A percentile compares a stretch with the other conserved stretches of the same genome.
These are phyloP conservation scores for Oryctes rhinoceros DNA, from an alignment of 1,140 invertebrate genomes.

Conservation along the genomic window DNA sequence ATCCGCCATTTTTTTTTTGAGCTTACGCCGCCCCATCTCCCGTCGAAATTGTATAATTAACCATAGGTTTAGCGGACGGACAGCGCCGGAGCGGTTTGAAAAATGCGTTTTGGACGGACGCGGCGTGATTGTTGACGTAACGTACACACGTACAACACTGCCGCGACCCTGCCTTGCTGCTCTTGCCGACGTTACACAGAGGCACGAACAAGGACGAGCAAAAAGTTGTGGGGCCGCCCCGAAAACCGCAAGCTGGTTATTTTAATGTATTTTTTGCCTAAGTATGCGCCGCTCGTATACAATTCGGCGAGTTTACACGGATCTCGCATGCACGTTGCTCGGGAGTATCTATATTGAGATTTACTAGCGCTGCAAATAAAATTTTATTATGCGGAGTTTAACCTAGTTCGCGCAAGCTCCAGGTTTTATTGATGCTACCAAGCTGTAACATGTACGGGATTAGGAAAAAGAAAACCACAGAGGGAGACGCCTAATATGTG, in stretches of 20 bases:
- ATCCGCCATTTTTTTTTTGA: no score
- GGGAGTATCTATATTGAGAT: not conserved
- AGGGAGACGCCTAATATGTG: no score
- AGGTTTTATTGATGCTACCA: no score
- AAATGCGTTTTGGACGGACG: not conserved
- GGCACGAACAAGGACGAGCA: not conserved
- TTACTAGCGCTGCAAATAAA: not conserved
- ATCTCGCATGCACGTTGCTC: not conserved
- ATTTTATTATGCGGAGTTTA: not conserved
- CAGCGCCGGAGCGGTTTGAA: not conserved
- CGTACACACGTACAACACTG: not conserved
- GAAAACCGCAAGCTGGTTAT: not conserved
- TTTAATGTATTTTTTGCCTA: constrained; percentile 16
- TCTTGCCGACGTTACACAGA: not conserved
- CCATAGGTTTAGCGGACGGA: not conserved
- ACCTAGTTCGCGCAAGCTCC: no score
- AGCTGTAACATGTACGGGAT: no score
- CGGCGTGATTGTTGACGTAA: not conserved
- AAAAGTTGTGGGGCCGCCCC: not conserved
- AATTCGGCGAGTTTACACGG: not conserved
- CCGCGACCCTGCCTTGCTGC: not conserved
- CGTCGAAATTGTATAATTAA: constrained; percentile 4
- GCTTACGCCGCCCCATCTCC: no score
- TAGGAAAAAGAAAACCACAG: no score
- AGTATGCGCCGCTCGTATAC: not conserved